Conservation (phyloP, 1,140 invertebrate genomes). For the Olivierus martensii region DNA sequence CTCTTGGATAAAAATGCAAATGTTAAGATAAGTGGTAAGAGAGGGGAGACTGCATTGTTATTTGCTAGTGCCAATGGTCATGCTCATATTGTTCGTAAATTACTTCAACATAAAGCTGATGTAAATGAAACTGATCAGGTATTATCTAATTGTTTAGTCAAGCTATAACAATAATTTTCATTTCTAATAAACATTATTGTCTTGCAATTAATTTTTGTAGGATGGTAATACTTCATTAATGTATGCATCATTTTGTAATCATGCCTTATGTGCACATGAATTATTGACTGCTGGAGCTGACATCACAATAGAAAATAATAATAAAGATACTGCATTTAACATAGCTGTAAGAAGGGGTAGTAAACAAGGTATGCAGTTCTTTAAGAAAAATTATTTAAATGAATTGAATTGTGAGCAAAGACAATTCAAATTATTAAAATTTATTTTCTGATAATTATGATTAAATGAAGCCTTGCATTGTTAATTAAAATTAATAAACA, state of each 20-base stretch:
- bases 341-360: conserved; percentile 53
- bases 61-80: conserved; percentile 73
- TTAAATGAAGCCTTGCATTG: too few species aligned
- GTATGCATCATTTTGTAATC: conserved; percentile 73
- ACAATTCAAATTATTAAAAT: too few species aligned
- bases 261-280: conserved; percentile 69
- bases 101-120: conserved; percentile 57
- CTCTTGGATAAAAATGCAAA: conserved; percentile 53
- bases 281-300: conserved; percentile 60
- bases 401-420: too few species aligned
- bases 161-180: neutral
- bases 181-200: conserved; percentile 3
- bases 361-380: conserved; percentile 34
- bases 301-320: conserved; percentile 57
- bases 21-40: conserved; percentile 48
- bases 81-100: conserved; percentile 64
- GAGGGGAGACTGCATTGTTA: conserved; percentile 70
- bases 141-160: too few species aligned
- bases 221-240: conserved; percentile 73
- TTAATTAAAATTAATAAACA: too few species aligned
- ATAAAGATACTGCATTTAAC: conserved; percentile 64
- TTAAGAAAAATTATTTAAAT: too few species aligned
- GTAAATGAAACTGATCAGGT: conserved; percentile 60
- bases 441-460: too few species aligned
- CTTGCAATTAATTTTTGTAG: conserved; percentile 30